These are phyloP conservation scores for Lophura swinhoii DNA, from an alignment of 2,797 vertebrate species.

Conservation along the genomic window DNA sequence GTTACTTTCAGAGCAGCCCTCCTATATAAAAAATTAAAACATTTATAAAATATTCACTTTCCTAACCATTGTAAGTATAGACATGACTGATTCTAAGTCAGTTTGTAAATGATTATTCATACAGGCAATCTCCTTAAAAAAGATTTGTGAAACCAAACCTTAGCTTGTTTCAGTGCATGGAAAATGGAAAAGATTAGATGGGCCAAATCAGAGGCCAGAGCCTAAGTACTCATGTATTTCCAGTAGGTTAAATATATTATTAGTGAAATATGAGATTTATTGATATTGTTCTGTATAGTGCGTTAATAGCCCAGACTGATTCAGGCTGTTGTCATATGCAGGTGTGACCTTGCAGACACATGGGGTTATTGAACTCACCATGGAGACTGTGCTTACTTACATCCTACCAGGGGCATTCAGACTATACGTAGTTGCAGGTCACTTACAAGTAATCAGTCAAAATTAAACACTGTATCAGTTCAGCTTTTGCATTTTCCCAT, in stretches of 20 bases:
- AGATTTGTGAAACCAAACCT: not conserved
- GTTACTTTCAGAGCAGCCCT: not conserved
- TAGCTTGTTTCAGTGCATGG: not conserved
- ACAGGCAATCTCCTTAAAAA: not conserved
- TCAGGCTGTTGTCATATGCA: not conserved
- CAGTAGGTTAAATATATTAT: not conserved
- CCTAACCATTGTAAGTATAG: not conserved
- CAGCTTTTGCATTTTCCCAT: not conserved
- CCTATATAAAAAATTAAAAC: not conserved
- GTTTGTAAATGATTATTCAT: not conserved
- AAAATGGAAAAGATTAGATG: not conserved
- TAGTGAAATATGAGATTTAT: not conserved
- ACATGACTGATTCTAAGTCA: not conserved
- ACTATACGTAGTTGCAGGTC: not conserved
- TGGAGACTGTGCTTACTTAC: conserved; percentile 45
- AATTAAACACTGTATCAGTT: not conserved
- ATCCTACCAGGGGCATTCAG: not conserved
- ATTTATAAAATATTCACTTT: not conserved
- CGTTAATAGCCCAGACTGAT: conserved; percentile 25
- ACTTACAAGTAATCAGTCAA: conserved; percentile 21
- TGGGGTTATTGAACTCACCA: conserved; percentile 43
- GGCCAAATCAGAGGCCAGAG: not conserved
- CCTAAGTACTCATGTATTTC: not conserved
- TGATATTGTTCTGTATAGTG: not conserved
- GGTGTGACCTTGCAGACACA: not conserved